These are phyloP conservation scores for Nesoenas mayeri DNA, from an alignment of 2,113 vertebrate genomes.

Conservation along the genomic window DNA sequence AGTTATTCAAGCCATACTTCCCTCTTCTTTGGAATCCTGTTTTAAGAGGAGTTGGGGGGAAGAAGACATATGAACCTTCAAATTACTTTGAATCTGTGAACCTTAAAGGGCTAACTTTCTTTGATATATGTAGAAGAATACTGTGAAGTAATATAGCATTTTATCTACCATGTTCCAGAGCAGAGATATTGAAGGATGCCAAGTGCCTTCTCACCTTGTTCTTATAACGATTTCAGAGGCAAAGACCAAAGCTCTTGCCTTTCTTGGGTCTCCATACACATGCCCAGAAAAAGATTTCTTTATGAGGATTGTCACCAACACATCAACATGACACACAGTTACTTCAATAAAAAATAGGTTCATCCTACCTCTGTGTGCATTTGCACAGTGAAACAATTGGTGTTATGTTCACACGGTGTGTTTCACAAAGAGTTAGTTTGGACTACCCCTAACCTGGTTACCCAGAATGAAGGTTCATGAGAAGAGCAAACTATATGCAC, in stretches of 20 bases:
- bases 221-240: neutral
- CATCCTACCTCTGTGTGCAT: neutral
- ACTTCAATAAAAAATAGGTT: neutral
- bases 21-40: neutral
- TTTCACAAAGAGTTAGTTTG: neutral
- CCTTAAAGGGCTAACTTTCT: neutral
- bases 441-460: neutral
- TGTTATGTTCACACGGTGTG: neutral
- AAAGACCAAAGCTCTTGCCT: neutral
- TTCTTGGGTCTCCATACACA: neutral
- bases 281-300: neutral
- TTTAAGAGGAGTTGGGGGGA: too few species aligned
- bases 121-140: neutral
- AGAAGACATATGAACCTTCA: neutral
- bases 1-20: neutral
- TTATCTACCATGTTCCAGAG: neutral
- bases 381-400: neutral
- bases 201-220: neutral
- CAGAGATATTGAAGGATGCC: neutral
- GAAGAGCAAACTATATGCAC: neutral
- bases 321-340: neutral
- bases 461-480: neutral
- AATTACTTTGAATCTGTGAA: neutral
- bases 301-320: neutral
- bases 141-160: neutral